Conservation (phyloP, 2,113 vertebrate species). For the Orycteropus afer region DNA sequence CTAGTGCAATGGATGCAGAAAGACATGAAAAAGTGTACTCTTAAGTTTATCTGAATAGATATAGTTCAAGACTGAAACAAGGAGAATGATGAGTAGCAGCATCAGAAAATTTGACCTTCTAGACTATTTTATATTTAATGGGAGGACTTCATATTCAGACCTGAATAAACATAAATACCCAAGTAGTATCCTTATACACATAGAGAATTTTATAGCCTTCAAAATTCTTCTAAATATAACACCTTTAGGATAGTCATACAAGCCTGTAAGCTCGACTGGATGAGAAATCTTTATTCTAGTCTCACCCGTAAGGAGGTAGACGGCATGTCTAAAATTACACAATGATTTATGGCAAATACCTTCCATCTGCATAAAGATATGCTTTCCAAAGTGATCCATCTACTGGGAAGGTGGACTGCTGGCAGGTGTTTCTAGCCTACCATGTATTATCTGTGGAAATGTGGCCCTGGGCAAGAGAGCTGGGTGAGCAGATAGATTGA, state of each 20-base stretch:
- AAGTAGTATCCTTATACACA: background rate
- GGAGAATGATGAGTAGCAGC: background rate
- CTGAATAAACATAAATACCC: background rate
- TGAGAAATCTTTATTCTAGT: background rate
- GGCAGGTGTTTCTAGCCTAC: background rate
- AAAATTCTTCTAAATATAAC: background rate
- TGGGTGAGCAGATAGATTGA: background rate
- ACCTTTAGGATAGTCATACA: background rate
- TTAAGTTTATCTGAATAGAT: background rate
- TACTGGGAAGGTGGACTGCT: background rate
- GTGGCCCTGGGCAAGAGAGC: background rate
- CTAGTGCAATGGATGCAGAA: background rate
- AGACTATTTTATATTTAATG: background rate
- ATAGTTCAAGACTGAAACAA: background rate
- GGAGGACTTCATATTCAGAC: background rate
- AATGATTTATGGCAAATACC: background rate
- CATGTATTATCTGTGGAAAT: background rate
- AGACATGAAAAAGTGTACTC: background rate
- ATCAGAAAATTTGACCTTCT: background rate
- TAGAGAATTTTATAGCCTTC: background rate
- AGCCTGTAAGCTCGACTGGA: background rate
- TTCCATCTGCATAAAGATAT: background rate
- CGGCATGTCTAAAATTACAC: background rate
- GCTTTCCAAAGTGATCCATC: background rate
- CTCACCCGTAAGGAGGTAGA: background rate